A percentile compares a stretch with the other conserved stretches of the same genome.
Evolutionary conservation across 2,888 invertebrate genomes (phyloP).

Genomic region (Iphiclides podalirius): DNA sequence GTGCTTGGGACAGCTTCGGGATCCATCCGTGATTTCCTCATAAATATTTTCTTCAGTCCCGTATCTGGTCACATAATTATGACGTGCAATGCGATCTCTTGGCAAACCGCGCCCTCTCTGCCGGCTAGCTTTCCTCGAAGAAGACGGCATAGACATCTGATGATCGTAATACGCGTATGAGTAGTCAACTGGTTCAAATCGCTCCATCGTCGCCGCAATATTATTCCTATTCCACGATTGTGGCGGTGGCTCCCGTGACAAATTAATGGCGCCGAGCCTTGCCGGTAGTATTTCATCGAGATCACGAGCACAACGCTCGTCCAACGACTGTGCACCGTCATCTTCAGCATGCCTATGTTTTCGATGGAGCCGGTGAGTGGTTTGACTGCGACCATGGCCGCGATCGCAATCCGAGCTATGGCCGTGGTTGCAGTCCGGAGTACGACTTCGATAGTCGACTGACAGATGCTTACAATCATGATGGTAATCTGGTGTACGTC

Average conservation of each 20-base stretch:
- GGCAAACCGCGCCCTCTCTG: conserved; percentile 69
- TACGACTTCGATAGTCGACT: conserved; percentile 64
- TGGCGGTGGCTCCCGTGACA: conserved; percentile 63
- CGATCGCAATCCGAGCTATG: conserved; percentile 65
- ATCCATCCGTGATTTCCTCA: conserved; percentile 87
- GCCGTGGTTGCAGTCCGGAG: conserved; percentile 67
- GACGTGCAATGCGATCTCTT: conserved; percentile 74
- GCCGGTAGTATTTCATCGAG: conserved; percentile 75
- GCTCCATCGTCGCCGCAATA: conserved; percentile 83
- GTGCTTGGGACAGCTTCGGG: conserved; percentile 73
- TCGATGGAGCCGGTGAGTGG: conserved; percentile 58
- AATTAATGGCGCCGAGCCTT: conserved; percentile 69
- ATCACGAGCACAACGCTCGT: conserved; percentile 71
- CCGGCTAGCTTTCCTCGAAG: conserved; percentile 67
- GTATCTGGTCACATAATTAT: conserved; percentile 88
- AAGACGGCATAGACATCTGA: conserved; percentile 83
- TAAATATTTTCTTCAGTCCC: conserved; percentile 93
- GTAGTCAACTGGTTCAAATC: conserved; percentile 86
- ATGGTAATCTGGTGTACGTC: conserved; percentile 64
- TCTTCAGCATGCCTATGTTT: conserved; percentile 67
- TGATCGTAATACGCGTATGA: conserved; percentile 92
- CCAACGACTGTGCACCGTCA: conserved; percentile 69
- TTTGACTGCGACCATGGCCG: conserved; percentile 60
- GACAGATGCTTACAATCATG: conserved; percentile 69
- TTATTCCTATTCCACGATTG: conserved; percentile 83